Evolutionary conservation across 2,888 invertebrate genomes (phyloP).

Genomic region (Hirtodrosophila alboralis): DNA sequence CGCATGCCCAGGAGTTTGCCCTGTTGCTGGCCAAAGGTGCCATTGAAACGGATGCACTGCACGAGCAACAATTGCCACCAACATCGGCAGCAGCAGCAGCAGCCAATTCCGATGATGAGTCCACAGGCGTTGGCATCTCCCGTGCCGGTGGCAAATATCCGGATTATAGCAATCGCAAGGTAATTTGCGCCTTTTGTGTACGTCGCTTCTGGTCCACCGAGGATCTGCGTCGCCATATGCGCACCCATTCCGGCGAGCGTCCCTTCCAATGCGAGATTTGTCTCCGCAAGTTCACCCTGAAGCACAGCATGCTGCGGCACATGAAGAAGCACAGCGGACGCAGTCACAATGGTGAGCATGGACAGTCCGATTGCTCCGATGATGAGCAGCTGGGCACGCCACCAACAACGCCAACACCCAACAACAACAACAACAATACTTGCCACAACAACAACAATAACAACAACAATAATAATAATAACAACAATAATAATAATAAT

Average conservation of each 20-base stretch:
- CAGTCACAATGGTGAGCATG: conserved; percentile 84
- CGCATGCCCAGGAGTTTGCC: conserved; percentile 91
- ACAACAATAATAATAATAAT: conserved; percentile 32
- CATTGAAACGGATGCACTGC: conserved; percentile 84
- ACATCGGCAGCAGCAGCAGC: neutral
- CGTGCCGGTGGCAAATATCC: conserved; percentile 90
- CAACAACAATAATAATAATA: conserved; percentile 23
- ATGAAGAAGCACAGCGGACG: conserved; percentile 93
- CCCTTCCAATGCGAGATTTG: conserved; percentile 97
- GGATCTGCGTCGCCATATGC: conserved; percentile 96
- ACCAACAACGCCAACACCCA: conserved; percentile 46
- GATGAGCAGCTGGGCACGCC: conserved; percentile 81
- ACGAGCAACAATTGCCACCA: conserved; percentile 1
- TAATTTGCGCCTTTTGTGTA: conserved; percentile 95
- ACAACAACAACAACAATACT: conserved; percentile 34
- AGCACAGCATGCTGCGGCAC: conserved; percentile 97
- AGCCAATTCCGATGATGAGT: conserved; percentile 82
- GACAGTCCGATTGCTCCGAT: conserved; percentile 83
- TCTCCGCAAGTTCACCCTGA: conserved; percentile 93
- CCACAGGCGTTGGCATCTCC: neutral
- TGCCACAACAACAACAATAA: conserved; percentile 41
- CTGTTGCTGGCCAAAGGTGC: conserved; percentile 93
- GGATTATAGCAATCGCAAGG: conserved; percentile 94
- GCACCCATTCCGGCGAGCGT: conserved; percentile 95
- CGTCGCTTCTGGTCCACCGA: conserved; percentile 98